These are phyloP conservation scores for Cossypha polioptera DNA, from an alignment of 2,797 vertebrate species.

Conservation along the genomic window DNA sequence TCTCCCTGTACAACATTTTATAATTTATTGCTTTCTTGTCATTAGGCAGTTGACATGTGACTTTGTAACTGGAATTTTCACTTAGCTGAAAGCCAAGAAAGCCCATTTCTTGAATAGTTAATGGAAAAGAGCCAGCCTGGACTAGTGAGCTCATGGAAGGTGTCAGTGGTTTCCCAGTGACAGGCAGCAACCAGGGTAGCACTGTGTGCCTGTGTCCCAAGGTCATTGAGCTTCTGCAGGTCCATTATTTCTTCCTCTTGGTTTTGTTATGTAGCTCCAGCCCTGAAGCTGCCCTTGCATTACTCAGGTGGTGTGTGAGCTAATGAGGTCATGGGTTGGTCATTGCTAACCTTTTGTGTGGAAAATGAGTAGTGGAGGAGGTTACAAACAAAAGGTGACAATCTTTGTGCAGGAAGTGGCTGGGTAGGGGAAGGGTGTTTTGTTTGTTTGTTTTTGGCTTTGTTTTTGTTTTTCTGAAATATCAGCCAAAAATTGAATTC, in stretches of 20 bases:
- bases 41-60: not conserved
- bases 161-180: not conserved
- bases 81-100: not conserved
- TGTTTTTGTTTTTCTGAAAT: not conserved
- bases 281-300: not conserved
- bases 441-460: not conserved
- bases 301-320: rapidly evolving
- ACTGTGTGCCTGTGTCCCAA: not conserved
- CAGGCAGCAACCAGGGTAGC: not conserved
- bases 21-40: not conserved
- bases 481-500: not conserved
- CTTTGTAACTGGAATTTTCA: not conserved
- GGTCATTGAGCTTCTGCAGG: not conserved
- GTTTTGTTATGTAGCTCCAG: not conserved
- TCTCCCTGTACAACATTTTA: not conserved
- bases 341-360: not conserved
- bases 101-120: not conserved
- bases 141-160: not conserved
- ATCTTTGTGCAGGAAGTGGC: not conserved
- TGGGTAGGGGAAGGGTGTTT: too few relatives aligned
- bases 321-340: not conserved
- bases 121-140: not conserved
- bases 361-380: not conserved
- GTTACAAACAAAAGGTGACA: not conserved
- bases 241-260: not conserved